A percentile compares a stretch with the other conserved stretches of the same genome.
Evolutionary conservation across 1,140 invertebrate species (phyloP).

Genomic region (Streblospio benedicti): DNA sequence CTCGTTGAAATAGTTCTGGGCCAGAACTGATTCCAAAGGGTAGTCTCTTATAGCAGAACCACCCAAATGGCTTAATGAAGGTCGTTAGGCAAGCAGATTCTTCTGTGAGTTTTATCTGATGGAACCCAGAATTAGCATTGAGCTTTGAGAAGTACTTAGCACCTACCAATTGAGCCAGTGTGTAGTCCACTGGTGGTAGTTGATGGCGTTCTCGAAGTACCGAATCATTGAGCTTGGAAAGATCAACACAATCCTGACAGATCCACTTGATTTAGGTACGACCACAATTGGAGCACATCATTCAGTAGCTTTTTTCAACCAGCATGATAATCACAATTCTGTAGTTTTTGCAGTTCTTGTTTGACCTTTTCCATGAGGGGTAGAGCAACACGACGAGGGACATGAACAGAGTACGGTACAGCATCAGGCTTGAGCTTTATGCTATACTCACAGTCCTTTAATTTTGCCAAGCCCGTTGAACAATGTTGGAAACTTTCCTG

Average conservation of each 20-base stretch:
- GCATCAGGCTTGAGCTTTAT: neutral
- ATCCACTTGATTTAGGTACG: conserved; percentile 18
- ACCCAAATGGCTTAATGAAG: conserved; percentile 20
- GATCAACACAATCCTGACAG: conserved; percentile 22
- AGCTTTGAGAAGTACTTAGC: conserved; percentile 25
- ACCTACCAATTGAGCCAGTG: conserved; percentile 21
- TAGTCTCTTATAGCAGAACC: conserved; percentile 18
- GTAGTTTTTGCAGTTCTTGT: conserved; percentile 15
- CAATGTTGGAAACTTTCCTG: too few relatives aligned
- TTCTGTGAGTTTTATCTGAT: conserved; percentile 18
- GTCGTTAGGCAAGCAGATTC: conserved; percentile 24
- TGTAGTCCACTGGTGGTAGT: conserved; percentile 24
- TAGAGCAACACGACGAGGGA: conserved; percentile 10
- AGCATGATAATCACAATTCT: conserved; percentile 10
- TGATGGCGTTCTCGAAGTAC: conserved; percentile 18
- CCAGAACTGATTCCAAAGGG: conserved; percentile 20
- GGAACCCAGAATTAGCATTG: conserved; percentile 23
- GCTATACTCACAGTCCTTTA: neutral
- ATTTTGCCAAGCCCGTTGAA: neutral
- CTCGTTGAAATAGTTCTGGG: conserved; percentile 36
- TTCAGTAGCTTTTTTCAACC: conserved; percentile 19
- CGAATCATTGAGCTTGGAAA: conserved; percentile 21
- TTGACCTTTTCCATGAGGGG: conserved; percentile 11
- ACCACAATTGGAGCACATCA: conserved; percentile 22
- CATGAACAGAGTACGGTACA: conserved; percentile 1